Percentiles rank a stretch among this genome's conserved stretches.
These are phyloP conservation scores for Bombus pyrosoma DNA, from an alignment of 1,140 invertebrate species.

Conservation along the genomic window DNA sequence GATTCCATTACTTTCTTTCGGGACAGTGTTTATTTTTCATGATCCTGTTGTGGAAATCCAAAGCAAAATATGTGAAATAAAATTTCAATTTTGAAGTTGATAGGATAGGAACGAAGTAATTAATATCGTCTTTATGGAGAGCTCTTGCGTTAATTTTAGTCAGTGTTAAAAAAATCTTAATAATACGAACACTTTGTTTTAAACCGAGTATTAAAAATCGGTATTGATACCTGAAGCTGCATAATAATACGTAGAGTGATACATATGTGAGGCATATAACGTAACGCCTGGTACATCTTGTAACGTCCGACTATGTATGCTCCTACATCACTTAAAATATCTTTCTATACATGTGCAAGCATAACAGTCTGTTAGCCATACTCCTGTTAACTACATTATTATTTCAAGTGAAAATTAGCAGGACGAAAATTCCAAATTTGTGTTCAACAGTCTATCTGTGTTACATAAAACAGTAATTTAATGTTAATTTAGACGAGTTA, in stretches of 20 bases:
- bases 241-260: no score
- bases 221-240: no score
- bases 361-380: no score
- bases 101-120: neutral
- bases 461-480: neutral
- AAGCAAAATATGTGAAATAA: neutral
- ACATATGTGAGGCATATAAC: no score
- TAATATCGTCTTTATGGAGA: neutral
- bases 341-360: neutral
- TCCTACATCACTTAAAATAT: neutral
- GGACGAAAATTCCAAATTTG: neutral
- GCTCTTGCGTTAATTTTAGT: neutral
- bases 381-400: neutral
- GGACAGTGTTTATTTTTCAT: neutral
- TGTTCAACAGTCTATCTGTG: neutral
- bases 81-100: neutral
- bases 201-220: no score
- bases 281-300: no score
- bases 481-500: neutral
- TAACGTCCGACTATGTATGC: neutral
- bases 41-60: neutral
- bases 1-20: neutral
- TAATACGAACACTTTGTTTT: neutral
- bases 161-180: neutral
- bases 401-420: neutral